Base-by-base conservation (phyloP, 2,113 vertebrate genomes). In the Carlito syrichta region DNA sequence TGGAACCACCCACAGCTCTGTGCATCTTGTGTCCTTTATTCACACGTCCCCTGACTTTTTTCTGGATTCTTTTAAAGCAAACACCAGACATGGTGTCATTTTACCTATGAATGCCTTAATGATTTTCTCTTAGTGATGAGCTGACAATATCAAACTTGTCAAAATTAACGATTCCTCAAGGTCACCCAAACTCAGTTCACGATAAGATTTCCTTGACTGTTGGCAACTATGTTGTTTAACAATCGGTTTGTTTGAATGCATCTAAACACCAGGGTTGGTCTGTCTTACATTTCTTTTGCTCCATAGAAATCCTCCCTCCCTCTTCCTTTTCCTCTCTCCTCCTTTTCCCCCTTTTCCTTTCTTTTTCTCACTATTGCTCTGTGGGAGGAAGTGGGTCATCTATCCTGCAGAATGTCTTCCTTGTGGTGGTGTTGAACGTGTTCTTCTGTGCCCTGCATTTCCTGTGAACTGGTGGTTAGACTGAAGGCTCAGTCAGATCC, bases 261-360 rank as follows among this genome's bases (percentile, higher is more conserved):
- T 43, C n/a, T 82, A 13, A 50, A 60, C 7, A 30, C 54, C 78
- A 25, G 23, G n/a, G n/a, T 54, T 43, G 25, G 9, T 58, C 23
- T n/a, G 30, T 30, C 56, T 58, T 58, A 58, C 56, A 58, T 63
- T 63, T 63, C 30, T 32, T 63, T 63, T 30, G 30, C 13, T 63
- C 62, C 62, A 30, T 63, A 63, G 13, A 40, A 10, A 40, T 38
- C 23, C 25, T 60, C 54, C n/a, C 54, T 66, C 1, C 9, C 3
- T 0, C 6, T 63, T 6, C 32, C 14, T 40, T 20, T 58, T 30
- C 27, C 25, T 60, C 32, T 13, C 10, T 45, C 9, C n/a, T 38
- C 8, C n/a, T 30, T 38, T n/a, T 7, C 63, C 8, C 32, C n/a
- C 0, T 2, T 19, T 8, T 20, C 3, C 23, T 40, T 38, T 45